Percentiles rank a stretch among this genome's conserved stretches.
phyloP scores from a whole-genome alignment of 2,888 invertebrate genomes.

The Yponomeuta evonymella region DNA sequence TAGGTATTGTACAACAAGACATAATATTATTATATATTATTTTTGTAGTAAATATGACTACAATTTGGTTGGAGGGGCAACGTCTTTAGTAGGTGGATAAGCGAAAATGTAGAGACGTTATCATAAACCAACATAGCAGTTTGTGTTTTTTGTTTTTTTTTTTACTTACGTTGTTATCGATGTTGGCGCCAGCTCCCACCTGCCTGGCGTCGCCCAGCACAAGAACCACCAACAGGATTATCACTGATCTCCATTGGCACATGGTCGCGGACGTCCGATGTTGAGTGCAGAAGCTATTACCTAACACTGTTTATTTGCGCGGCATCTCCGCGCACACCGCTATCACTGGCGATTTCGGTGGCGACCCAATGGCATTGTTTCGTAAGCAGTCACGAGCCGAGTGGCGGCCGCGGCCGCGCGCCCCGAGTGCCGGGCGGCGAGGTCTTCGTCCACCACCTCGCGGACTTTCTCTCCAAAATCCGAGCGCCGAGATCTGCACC shows the following conservation, averaged over 20 bases:
- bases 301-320: slow-evolving; percentile 60
- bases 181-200: slow-evolving; percentile 41
- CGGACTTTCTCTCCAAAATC: slow-evolving; percentile 55
- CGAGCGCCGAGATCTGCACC: slow-evolving; percentile 43
- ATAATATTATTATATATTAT: no score
- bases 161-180: slow-evolving; percentile 60
- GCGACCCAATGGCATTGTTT: slow-evolving; percentile 64
- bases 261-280: slow-evolving; percentile 49
- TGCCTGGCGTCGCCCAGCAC: slow-evolving; percentile 46
- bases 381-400: slow-evolving; percentile 62
- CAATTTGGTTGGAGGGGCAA: no score
- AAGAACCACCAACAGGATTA: slow-evolving; percentile 56
- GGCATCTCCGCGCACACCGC: slow-evolving; percentile 58
- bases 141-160: no score
- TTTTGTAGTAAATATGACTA: no score
- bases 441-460: slow-evolving; percentile 64
- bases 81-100: no score
- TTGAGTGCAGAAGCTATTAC: slow-evolving; percentile 11
- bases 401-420: slow-evolving; percentile 69
- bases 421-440: slow-evolving; percentile 49
- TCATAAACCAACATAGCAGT: no score
- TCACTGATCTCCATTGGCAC: slow-evolving; percentile 69
- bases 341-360: slow-evolving; percentile 57
- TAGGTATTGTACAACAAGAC: not conserved
- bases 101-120: no score